Base-by-base conservation (phyloP, 2,888 invertebrate species). In the Ectemnius continuus region DNA sequence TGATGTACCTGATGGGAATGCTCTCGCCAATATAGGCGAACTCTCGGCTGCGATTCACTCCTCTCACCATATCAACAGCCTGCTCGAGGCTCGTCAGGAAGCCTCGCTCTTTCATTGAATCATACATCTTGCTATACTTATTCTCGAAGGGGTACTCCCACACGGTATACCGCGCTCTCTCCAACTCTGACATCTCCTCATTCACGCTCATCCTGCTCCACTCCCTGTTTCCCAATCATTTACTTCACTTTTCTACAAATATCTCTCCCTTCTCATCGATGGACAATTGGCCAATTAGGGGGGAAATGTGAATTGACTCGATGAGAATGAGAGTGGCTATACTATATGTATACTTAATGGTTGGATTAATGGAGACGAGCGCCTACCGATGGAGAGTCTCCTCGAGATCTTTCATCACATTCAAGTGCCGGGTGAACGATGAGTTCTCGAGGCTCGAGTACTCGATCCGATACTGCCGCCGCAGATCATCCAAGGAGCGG, bases 61-160 rank as follows among this genome's bases (percentile, higher is more conserved):
- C 92, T 45, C 93, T 90, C 0, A 97, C 96, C 73, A 95, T 93
- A 8, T 93, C 92, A 0, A 98, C 92, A 0, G 98, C 98, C 82
- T 96, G 96, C 0, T 95, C 94, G 58, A 96, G 93, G 2, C 94
- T 93, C 46, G 93, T 92, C 0, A 98, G 98, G 13, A 99, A 93
- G 0, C 94, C 94, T 0, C 97, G 96, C 94, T 94, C 94, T 76
- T 90, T 90, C 97, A 98, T 98, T 0, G 97, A 96, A 88, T 97
- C 96, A 97, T 97, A 98, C 95, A 99, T 98, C 92, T 98, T 98
- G 58, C 97, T 98, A 90, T 97, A 98, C 88, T 97, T 98, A 91
- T 98, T 98, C 84, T 97, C 97, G 0, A 99, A 97, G 0, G 98
- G 98, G 89, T 98, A 99, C 89, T 99, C 98, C 98, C 98, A 98